A percentile compares a stretch with the other conserved stretches of the same genome.
Evolutionary conservation across 2,113 vertebrate genomes (phyloP).

Genomic region (Sinocyclocheilus anshuiensis): DNA sequence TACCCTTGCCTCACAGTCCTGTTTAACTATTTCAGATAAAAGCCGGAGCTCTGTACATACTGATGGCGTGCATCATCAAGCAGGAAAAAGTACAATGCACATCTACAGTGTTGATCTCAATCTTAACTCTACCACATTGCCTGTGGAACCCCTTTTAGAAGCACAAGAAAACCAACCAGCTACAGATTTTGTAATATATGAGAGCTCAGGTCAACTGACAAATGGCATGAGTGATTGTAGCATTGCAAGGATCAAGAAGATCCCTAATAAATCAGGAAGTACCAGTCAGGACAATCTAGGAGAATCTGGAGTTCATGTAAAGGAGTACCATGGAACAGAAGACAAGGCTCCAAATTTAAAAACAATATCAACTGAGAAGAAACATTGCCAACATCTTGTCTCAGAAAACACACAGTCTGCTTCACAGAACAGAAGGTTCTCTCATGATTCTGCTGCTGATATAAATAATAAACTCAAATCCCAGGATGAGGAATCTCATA

Average conservation of each 20-base stretch:
- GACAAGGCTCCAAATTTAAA: constrained; percentile 38
- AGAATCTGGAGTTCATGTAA: constrained; percentile 54
- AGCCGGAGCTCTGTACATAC: constrained; percentile 37
- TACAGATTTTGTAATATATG: constrained; percentile 8
- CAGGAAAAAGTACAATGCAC: constrained; percentile 62
- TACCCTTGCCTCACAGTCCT: constrained; percentile 66
- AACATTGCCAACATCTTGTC: constrained; percentile 8
- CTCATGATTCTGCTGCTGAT: constrained; percentile 50
- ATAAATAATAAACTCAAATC: constrained; percentile 66
- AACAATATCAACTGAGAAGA: constrained; percentile 17
- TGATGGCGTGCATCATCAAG: constrained; percentile 1
- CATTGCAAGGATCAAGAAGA: constrained; percentile 24
- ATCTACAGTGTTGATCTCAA: constrained; percentile 67
- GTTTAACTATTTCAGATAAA: constrained; percentile 59
- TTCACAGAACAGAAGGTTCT: constrained; percentile 8
- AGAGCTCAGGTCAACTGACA: constrained; percentile 31
- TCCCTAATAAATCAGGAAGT: constrained; percentile 34
- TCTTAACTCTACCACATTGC: constrained; percentile 63
- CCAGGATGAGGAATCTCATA: constrained; percentile 61
- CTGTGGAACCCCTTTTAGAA: constrained; percentile 56
- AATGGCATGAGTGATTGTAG: constrained; percentile 52
- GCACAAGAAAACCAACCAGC: constrained; percentile 53
- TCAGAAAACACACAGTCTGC: constrained; percentile 24
- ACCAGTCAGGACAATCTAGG: constrained; percentile 43
- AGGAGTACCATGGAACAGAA: constrained; percentile 27